phyloP scores from a whole-genome alignment of 2,797 vertebrate species.

The Florisuga fusca region DNA sequence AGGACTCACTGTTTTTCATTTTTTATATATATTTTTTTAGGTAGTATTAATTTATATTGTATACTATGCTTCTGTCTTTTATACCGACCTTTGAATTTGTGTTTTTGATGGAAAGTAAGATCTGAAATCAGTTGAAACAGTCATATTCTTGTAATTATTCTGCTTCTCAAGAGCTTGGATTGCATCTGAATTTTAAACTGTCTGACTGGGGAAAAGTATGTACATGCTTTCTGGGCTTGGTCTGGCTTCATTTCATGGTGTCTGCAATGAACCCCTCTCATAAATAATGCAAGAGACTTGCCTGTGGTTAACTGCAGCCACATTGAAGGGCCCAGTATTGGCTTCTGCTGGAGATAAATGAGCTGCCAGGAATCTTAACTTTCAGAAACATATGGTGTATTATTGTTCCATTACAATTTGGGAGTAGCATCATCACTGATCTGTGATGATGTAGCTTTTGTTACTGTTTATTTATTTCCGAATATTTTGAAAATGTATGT shows the following conservation, averaged over 20 bases:
- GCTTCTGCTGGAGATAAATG: not conserved
- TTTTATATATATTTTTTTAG: not conserved
- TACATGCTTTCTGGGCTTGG: not conserved
- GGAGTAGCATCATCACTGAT: not conserved
- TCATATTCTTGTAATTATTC: not conserved
- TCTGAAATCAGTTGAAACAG: not conserved
- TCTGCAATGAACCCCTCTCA: not conserved
- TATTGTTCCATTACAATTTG: not conserved
- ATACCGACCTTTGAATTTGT: not conserved
- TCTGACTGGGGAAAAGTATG: not conserved
- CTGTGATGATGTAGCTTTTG: not conserved
- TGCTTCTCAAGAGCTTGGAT: not conserved
- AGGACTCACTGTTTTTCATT: not conserved
- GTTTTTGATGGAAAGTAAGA: not conserved
- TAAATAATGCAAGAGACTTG: not conserved
- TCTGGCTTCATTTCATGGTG: not conserved
- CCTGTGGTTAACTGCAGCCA: not conserved
- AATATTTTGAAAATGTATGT: not conserved
- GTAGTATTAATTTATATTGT: not conserved
- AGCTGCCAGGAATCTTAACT: not conserved
- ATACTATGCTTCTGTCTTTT: not conserved
- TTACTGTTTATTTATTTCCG: not conserved
- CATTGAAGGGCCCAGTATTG: not conserved
- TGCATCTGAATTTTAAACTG: not conserved
- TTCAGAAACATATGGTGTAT: not conserved